phyloP scores from a whole-genome alignment of 2,888 invertebrate species.

The Drosophila prolongata region DNA sequence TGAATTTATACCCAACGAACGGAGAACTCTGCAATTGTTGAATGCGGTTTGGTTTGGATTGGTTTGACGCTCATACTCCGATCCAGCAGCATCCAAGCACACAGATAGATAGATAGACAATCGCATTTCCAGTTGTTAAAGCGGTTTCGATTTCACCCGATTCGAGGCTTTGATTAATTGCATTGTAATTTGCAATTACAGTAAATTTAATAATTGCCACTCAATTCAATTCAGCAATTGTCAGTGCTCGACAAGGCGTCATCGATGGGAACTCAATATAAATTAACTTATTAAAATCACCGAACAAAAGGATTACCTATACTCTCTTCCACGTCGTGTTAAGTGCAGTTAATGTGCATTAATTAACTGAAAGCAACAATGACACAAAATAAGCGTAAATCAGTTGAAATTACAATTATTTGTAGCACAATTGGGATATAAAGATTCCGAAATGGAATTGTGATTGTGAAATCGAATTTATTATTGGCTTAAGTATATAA shows the following conservation, averaged over 20 bases:
- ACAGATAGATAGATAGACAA: constrained; percentile 7
- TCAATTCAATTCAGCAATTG: constrained; percentile 10
- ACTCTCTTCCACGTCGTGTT: constrained; percentile 10
- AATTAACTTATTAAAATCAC: constrained; percentile 14
- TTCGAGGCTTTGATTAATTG: constrained; percentile 57
- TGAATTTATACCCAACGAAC: constrained; percentile 31
- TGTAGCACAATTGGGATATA: neutral
- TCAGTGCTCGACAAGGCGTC: neutral
- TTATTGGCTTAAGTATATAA: neutral
- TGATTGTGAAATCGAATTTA: neutral
- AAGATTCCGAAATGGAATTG: neutral
- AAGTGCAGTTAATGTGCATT: constrained; percentile 8
- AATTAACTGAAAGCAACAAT: constrained; percentile 14
- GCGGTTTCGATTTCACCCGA: constrained; percentile 50
- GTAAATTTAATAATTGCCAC: constrained; percentile 49
- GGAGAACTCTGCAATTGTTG: constrained; percentile 9
- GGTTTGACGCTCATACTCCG: neutral
- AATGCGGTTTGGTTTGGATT: constrained; percentile 4
- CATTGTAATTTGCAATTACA: constrained; percentile 52
- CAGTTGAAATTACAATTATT: neutral
- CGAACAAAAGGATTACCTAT: constrained; percentile 21
- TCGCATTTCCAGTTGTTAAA: constrained; percentile 32
- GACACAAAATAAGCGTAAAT: constrained; percentile 4
- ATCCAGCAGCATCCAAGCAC: neutral
- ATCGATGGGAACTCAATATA: constrained; percentile 27